Conservation (phyloP, 1,140 invertebrate genomes). For the Lepidotrigona ventralis region DNA sequence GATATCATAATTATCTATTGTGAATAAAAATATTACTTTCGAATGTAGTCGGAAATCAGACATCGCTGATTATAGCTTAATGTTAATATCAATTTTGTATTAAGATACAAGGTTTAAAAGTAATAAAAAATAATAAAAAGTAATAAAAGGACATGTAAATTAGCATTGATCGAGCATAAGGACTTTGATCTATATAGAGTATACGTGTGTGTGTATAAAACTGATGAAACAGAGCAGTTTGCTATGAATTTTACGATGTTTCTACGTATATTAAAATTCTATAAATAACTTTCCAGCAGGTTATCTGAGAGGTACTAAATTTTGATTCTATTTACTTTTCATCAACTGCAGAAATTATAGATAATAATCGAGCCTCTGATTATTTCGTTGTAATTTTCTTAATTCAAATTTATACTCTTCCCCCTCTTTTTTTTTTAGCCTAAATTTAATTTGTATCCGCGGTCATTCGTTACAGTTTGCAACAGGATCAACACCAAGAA, state of each 20-base stretch:
- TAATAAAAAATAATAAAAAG: background rate
- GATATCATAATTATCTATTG: background rate
- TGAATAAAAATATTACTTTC: background rate
- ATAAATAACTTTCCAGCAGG: background rate
- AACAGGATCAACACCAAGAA: too few species aligned
- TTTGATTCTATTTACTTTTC: background rate
- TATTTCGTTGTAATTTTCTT: background rate
- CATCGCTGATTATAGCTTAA: background rate
- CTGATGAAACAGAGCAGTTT: background rate
- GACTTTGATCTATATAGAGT: background rate
- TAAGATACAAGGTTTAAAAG: background rate
- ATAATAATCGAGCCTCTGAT: background rate
- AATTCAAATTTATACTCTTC: too few species aligned
- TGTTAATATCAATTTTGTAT: background rate
- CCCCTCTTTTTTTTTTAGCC: too few species aligned
- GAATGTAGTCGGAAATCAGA: background rate
- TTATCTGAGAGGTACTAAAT: background rate
- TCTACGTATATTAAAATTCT: conserved; percentile 20
- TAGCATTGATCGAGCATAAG: background rate
- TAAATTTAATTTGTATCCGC: too few species aligned
- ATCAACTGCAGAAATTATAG: background rate
- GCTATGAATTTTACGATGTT: conserved; percentile 4
- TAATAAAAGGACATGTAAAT: background rate
- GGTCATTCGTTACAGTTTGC: too few species aligned
- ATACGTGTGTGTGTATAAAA: background rate